Evolutionary conservation across 1,140 invertebrate genomes (phyloP), one percentile per base, ranked within the genome.

Genomic region (Neodiprion pinetum): DNA sequence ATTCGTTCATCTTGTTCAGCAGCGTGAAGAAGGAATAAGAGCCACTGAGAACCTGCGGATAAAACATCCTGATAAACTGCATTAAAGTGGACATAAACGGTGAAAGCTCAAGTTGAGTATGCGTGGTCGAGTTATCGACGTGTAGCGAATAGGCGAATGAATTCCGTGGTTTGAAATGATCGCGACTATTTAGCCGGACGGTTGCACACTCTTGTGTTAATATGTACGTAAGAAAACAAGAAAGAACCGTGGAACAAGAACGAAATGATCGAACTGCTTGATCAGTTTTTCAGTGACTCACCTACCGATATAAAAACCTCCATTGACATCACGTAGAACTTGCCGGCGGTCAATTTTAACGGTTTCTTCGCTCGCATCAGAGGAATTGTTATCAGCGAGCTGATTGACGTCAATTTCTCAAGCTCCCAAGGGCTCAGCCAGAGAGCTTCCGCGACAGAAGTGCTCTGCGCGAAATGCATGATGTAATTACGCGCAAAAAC

Each of bases 1-100:
- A 69, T 21, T 75, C 73, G 48, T 71, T 74, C 17, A 76, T 72
- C n/a, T 71, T 76, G 48, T 70, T 76, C 66, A 78, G 65, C 12
- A 78, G 73, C 48, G 73, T 73, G 21, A 78, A 78, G 61, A 78
- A 76, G 4, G 75, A 76, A 53, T 78, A 78, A n/a, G 72, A 74
- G 23, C 61, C 71, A 11, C 72, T 67, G 48, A 76, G 48, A 50
- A 78, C 73, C 77, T 78, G 28, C 28, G 28, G 5, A 40, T 40
- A 40, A 40, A 40, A 40, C 5, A 40, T 40, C 28, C 28, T 40
- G 28, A 40, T 40, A 40, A 40, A 40, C 28, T 40, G 5, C 1
- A 40, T 40, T 5, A 40, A 40, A 40, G 28, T 40, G 28, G 28
- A 40, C 28, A 40, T 40, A 40, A 40, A 40, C 28, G 28, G 28